A percentile compares a stretch with the other conserved stretches of the same genome.
Conservation (phyloP, 1,140 invertebrate species). For the Drosophila triauraria region DNA sequence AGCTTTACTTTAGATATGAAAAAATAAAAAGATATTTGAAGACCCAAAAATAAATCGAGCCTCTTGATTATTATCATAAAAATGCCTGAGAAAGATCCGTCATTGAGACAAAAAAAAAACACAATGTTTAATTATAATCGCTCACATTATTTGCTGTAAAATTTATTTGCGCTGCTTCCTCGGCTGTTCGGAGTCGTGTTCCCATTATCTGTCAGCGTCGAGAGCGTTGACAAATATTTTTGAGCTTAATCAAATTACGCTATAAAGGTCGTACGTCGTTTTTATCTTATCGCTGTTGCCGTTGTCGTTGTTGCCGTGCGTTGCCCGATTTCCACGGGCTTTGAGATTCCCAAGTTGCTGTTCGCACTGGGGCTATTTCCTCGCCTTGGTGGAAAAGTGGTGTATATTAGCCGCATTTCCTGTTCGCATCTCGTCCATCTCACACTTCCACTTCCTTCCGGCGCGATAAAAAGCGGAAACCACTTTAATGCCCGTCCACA, state of each 20-base stretch:
- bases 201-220: conserved; percentile 39
- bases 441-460: conserved; percentile 79
- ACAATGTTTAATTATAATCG: conserved; percentile 52
- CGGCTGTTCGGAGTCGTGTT: conserved; percentile 4
- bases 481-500: conserved; percentile 36
- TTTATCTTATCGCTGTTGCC: conserved; percentile 68
- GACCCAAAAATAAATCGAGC: conserved; percentile 5
- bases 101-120: conserved; percentile 6
- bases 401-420: conserved; percentile 78
- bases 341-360: conserved; percentile 41
- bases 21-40: neutral
- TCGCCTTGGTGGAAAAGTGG: conserved; percentile 53
- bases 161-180: conserved; percentile 41
- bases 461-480: conserved; percentile 69
- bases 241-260: conserved; percentile 82
- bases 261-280: conserved; percentile 76
- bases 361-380: conserved; percentile 46
- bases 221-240: conserved; percentile 70
- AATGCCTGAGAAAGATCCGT: conserved; percentile 9
- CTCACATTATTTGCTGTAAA: conserved; percentile 47
- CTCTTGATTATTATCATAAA: conserved; percentile 9
- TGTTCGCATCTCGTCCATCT: conserved; percentile 60
- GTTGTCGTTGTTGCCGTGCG: conserved; percentile 22
- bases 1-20: neutral
- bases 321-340: conserved; percentile 16